Evolutionary conservation across 2,888 invertebrate genomes (phyloP), one percentile per base, ranked within the genome.

Genomic region (Lissocephala sabroskyi): DNA sequence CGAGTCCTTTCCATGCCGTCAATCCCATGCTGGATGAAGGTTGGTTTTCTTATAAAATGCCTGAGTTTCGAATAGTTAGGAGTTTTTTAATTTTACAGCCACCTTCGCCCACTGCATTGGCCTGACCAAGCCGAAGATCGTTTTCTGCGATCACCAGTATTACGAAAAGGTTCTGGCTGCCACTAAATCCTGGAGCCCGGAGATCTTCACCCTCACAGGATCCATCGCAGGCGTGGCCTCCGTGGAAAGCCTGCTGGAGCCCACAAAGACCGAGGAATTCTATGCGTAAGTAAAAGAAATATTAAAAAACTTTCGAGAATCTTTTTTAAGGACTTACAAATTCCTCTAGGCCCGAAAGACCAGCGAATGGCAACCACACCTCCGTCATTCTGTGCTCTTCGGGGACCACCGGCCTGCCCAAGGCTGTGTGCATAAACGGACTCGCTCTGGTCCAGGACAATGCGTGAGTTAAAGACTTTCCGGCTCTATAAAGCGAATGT

Each of bases 101-200:
- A 70, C 73, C 6, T 70, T 84, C 4, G 76, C 70, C 47, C 80
- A 82, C 40, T 62, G 81, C 23, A 82, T 81, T 36, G 67, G 65
- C 37, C 71, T 74, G 33, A 82, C 83, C 1, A 75, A 78, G 7
- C 84, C 84, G 0, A 75, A 78, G 11, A 29, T 84, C 4, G 79
- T 84, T 30, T 84, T 84, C 42, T 84, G 84, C 48, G 83, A 83
- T 42, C 52, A 61, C 1, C 56, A 68, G n/a, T n/a, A n/a, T n/a
- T n/a, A n/a, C n/a, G n/a, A n/a, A n/a, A n/a, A n/a, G n/a, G n/a
- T n/a, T 9, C 39, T 84, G 6, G 59, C 67, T 35, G 62, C 59
- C 1, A 59, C 79, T 7, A 71, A 59, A 71, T 73, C 46, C 54
- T 78, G 0, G 73, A 76, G 44, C 60, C 73, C 0, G 56, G 65